Percentiles rank a stretch among this genome's conserved stretches.
Evolutionary conservation across 2,888 invertebrate genomes (phyloP).

Genomic region (Andrena trimmerana): DNA sequence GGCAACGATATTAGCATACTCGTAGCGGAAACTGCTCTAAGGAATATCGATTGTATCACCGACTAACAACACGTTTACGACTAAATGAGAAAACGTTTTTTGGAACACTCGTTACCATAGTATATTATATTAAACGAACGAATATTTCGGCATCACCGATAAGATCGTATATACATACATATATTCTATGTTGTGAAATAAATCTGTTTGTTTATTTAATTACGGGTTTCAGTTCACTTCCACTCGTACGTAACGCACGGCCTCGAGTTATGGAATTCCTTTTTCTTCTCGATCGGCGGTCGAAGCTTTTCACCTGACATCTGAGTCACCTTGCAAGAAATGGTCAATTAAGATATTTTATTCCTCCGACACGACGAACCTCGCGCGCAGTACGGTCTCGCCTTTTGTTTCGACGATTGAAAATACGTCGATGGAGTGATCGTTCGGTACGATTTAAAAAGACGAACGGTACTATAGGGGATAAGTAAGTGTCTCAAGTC

Average conservation of each 20-base stretch:
- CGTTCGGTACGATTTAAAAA: conserved; percentile 12
- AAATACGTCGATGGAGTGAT: not conserved
- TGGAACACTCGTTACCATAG: conserved; percentile 48
- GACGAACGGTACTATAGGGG: conserved; percentile 5
- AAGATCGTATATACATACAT: conserved; percentile 62
- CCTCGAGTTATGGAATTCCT: conserved; percentile 20
- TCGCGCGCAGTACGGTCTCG: not conserved
- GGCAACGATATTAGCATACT: conserved; percentile 58
- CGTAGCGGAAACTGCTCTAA: conserved; percentile 59
- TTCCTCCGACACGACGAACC: conserved; percentile 6
- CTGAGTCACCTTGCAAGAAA: conserved; percentile 25
- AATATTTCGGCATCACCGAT: conserved; percentile 82
- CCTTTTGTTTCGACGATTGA: not conserved
- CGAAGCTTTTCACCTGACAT: conserved; percentile 22
- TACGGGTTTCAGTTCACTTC: conserved; percentile 68
- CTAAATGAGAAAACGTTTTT: conserved; percentile 22
- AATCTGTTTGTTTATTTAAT: conserved; percentile 77
- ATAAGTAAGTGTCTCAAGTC: conserved; percentile 58
- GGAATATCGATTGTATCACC: conserved; percentile 61
- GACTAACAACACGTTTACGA: conserved; percentile 48
- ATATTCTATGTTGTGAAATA: conserved; percentile 75
- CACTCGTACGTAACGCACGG: conserved; percentile 61
- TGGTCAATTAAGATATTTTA: conserved; percentile 22
- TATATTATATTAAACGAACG: conserved; percentile 64
- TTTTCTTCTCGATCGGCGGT: conserved; percentile 21